A percentile compares a stretch with the other conserved stretches of the same genome.
Conservation (phyloP, 2,113 vertebrate species). For the Chamaetylas fuelleborni region DNA sequence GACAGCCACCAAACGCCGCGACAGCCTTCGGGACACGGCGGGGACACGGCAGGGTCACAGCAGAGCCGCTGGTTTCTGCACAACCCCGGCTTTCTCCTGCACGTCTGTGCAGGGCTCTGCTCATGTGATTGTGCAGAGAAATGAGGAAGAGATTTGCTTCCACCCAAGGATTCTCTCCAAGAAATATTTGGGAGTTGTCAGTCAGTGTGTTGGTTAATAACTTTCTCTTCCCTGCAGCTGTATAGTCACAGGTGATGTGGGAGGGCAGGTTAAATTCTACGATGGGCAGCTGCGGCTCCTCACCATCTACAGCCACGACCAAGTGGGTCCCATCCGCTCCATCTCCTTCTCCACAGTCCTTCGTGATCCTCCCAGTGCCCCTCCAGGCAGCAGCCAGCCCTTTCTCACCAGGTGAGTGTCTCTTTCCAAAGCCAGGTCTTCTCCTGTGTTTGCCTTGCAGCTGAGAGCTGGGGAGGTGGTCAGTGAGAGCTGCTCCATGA, state of each 20-base stretch:
- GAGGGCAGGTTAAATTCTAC: conserved; percentile 84
- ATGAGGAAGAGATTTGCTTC: background rate
- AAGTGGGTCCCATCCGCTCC: conserved; percentile 75
- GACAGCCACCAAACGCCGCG: background rate
- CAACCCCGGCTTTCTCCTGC: background rate
- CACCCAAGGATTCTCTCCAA: background rate
- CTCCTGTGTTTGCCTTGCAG: background rate
- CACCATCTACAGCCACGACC: conserved; percentile 72
- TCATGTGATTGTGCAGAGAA: background rate
- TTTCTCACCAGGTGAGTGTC: conserved; percentile 75
- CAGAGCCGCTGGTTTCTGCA: background rate
- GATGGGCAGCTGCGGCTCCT: conserved; percentile 73
- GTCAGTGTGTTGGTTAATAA: background rate
- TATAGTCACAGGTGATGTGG: conserved; percentile 83
- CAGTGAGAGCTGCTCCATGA: background rate
- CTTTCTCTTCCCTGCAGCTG: conserved; percentile 69
- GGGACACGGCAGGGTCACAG: background rate
- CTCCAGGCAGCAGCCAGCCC: conserved; percentile 27
- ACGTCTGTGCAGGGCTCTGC: background rate
- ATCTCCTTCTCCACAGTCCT: conserved; percentile 84
- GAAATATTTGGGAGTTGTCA: background rate
- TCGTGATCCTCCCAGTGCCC: background rate
- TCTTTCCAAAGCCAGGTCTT: background rate
- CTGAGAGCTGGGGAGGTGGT: background rate
- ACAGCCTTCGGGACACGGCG: background rate